Evolutionary conservation across 92 coral and sea anemone species (phyloP), one percentile per base, ranked within the genome.

Genomic region (Epizoanthus fatuus): DNA sequence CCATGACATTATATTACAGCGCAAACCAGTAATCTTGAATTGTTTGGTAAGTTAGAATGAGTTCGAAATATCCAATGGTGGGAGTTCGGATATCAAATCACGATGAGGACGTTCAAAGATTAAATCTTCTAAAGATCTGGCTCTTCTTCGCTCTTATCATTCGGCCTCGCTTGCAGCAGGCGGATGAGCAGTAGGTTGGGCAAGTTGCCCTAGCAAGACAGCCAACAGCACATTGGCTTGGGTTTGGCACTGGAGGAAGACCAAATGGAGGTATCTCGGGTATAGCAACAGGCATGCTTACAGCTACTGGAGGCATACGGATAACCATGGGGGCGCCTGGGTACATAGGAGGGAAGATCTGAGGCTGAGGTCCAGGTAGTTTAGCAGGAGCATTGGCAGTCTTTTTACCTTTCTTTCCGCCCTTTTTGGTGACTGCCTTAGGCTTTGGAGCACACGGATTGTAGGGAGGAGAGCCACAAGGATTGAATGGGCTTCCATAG

Each of bases 91-190:
- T 15, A 52, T 44, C 51, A 14, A 16, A 77, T 59, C 3, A 56
- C 40, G 56, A 76, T 8, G 35, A 29, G 35, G 35, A 29, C 35
- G 81, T 40, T 76, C 42, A 58, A 32, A 32, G n/a, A 16, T 59
- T 59, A 39, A 77, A 40, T 52, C 70, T 60, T 77, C 68, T 77
- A 60, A 77, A 77, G n/a, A 77, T 77, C 39, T 77, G 82, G 56
- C 82, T 77, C 47, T 77, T 77, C 55, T 77, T 77, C 25, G 82
- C 82, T 49, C 82, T 77, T 35, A 77, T 77, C 55, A 17, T 60
- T 14, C 82, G 82, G 22, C 70, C 82, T 77, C 70, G 44, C 63
- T 79, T 87, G 84, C 98, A 94, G 80, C 98, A 94, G 8, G 81
- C 74, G 54, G 68, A 42, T 10, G 93, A 88, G 75, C 98, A 94